A percentile compares a stretch with the other conserved stretches of the same genome.
These are phyloP conservation scores for Tetrao urogallus DNA, from an alignment of 2,113 vertebrate genomes.

Conservation along the genomic window DNA sequence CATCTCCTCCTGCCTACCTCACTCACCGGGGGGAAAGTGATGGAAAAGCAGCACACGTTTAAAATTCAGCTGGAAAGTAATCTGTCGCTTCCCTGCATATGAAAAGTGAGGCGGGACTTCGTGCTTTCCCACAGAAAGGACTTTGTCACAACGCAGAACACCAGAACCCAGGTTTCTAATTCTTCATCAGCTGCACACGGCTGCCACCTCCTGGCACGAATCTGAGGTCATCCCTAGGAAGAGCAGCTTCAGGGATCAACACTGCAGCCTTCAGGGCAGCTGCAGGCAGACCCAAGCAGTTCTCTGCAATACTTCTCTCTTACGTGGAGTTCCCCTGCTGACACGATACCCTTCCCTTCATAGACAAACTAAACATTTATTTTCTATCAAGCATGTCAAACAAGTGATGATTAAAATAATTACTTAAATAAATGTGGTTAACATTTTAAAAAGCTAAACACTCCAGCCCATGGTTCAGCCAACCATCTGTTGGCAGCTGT, in stretches of 20 bases:
- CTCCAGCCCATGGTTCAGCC: neutral
- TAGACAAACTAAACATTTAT: neutral
- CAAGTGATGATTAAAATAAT: neutral
- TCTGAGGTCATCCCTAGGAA: neutral
- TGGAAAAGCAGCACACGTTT: neutral
- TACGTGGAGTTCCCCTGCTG: neutral
- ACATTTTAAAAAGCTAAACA: neutral
- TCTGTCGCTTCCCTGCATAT: neutral
- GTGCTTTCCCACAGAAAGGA: neutral
- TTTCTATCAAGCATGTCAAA: neutral
- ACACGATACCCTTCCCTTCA: neutral
- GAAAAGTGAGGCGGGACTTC: neutral
- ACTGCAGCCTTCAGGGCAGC: neutral
- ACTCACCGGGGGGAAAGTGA: neutral
- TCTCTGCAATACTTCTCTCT: neutral
- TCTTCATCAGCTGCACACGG: neutral
- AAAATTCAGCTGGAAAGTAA: neutral
- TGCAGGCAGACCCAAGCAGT: neutral
- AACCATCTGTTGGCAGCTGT: neutral
- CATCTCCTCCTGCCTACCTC: neutral
- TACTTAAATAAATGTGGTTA: neutral
- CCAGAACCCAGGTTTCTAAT: fast-evolving
- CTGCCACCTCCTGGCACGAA: conserved; percentile 59
- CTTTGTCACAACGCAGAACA: fast-evolving
- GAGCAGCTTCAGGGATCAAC: fast-evolving